A percentile compares a stretch with the other conserved stretches of the same genome.
phyloP scores from a whole-genome alignment of 2,888 invertebrate species.

The Drosophila subquinaria region DNA sequence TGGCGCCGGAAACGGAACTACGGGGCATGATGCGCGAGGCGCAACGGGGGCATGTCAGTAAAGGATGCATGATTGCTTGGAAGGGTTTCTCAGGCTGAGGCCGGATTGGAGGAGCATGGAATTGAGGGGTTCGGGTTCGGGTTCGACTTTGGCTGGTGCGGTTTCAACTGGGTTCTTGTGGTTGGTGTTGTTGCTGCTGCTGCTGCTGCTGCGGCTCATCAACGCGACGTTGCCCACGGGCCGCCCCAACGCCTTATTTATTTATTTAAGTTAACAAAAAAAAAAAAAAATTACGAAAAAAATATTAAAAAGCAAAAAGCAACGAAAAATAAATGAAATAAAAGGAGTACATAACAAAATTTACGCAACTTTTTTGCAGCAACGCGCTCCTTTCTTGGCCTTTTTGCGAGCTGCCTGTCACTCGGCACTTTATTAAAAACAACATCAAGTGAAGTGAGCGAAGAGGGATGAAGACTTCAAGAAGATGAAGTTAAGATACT shows the following conservation, averaged over 20 bases:
- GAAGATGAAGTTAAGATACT: constrained; percentile 10
- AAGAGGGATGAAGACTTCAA: neutral
- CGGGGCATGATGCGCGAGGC: constrained; percentile 32
- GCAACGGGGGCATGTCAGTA: constrained; percentile 39
- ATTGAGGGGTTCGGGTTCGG: constrained; percentile 8
- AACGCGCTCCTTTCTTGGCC: constrained; percentile 44
- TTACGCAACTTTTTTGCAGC: constrained; percentile 71
- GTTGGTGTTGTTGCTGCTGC: constrained; percentile 54
- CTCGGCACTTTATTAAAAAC: constrained; percentile 75
- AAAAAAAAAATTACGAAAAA: constrained; percentile 35
- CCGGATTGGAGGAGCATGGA: neutral
- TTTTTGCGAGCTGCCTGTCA: constrained; percentile 20
- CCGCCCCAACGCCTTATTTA: constrained; percentile 61
- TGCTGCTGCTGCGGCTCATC: constrained; percentile 66
- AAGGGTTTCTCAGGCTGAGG: constrained; percentile 32
- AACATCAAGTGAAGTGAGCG: constrained; percentile 37
- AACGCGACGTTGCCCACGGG: constrained; percentile 48
- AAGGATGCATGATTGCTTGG: constrained; percentile 76
- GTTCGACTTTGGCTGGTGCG: constrained; percentile 12
- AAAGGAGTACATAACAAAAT: constrained; percentile 73
- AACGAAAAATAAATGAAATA: constrained; percentile 24
- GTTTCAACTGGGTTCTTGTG: constrained; percentile 48
- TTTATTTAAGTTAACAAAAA: constrained; percentile 72
- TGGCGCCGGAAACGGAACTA: constrained; percentile 79
- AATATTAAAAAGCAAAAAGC: constrained; percentile 25